Conservation (phyloP, 1,140 invertebrate species). For the Heliconius nattereri region DNA sequence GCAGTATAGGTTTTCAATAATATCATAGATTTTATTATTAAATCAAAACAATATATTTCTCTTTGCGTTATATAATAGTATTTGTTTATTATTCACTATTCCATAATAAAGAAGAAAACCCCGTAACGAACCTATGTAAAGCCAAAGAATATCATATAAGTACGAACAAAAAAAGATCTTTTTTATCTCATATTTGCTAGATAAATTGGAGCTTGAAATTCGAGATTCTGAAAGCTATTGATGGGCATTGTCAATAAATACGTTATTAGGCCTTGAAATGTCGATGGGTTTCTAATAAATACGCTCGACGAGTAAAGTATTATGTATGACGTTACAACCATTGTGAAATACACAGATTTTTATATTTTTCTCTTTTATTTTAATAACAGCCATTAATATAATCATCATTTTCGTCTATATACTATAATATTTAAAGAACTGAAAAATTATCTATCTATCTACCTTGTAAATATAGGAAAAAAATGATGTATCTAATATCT, state of each 20-base stretch:
- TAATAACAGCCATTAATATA: too few relatives aligned
- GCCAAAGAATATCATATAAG: not conserved
- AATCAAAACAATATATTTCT: not conserved
- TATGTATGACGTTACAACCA: not conserved
- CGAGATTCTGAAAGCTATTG: not conserved
- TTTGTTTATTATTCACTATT: not conserved
- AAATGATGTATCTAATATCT: too few relatives aligned
- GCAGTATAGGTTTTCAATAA: not conserved
- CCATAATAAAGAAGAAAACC: not conserved
- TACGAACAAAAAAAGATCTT: not conserved
- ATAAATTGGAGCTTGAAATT: not conserved
- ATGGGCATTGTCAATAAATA: not conserved
- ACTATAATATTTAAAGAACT: too few relatives aligned
- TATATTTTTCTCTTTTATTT: too few relatives aligned
- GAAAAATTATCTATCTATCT: too few relatives aligned
- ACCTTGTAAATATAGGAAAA: too few relatives aligned
- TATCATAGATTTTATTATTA: not conserved
- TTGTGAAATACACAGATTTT: not conserved
- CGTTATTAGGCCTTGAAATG: constrained; percentile 1
- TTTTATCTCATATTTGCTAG: not conserved
- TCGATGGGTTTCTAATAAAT: not conserved
- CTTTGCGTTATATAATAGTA: not conserved
- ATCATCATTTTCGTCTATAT: too few relatives aligned
- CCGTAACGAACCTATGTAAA: not conserved
- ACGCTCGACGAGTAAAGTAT: not conserved